Percentiles rank a stretch among this genome's conserved stretches.
Conservation (phyloP, 2,797 vertebrate species). For the Chaenodraco wilsoni region DNA sequence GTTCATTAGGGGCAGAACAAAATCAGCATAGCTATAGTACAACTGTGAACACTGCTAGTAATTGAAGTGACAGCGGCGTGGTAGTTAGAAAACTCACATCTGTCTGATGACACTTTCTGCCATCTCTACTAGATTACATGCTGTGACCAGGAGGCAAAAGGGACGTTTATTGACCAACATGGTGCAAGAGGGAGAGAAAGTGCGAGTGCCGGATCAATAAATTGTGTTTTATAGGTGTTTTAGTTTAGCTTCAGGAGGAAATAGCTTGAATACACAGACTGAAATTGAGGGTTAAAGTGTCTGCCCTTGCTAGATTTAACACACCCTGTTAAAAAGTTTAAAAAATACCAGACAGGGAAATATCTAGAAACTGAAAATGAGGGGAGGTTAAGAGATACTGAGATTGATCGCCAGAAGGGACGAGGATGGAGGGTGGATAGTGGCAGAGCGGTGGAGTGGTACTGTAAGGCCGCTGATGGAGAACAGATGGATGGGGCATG, state of each 20-base stretch:
- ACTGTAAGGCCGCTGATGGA: slow-evolving; percentile 68
- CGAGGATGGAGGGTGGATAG: slow-evolving; percentile 46
- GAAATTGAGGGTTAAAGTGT: slow-evolving; percentile 23
- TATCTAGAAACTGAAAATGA: slow-evolving; percentile 17
- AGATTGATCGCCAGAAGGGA: slow-evolving; percentile 50
- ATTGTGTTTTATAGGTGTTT: slow-evolving; percentile 7
- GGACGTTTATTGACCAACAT: slow-evolving; percentile 47
- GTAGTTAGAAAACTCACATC: slow-evolving; percentile 62
- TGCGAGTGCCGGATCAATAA: slow-evolving; percentile 44
- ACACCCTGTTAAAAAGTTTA: slow-evolving; percentile 12
- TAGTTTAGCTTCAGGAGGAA: slow-evolving; percentile 9
- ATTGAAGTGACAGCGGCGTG: slow-evolving; percentile 68
- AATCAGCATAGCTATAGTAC: slow-evolving; percentile 72
- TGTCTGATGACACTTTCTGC: slow-evolving; percentile 67
- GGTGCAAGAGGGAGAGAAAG: slow-evolving; percentile 32
- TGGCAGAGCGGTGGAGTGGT: slow-evolving; percentile 58
- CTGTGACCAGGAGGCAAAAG: slow-evolving; percentile 63
- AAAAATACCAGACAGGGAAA: slow-evolving; percentile 12
- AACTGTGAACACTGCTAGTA: slow-evolving; percentile 66
- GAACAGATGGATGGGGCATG: slow-evolving; percentile 81
- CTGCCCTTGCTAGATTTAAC: slow-evolving; percentile 21
- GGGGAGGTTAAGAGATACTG: slow-evolving; percentile 47
- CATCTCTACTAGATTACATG: slow-evolving; percentile 55
- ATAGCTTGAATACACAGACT: slow-evolving; percentile 23
- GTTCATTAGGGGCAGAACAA: slow-evolving; percentile 79